These are phyloP conservation scores for Lampropteryx suffumata DNA, from an alignment of 2,888 invertebrate species.

Conservation along the genomic window DNA sequence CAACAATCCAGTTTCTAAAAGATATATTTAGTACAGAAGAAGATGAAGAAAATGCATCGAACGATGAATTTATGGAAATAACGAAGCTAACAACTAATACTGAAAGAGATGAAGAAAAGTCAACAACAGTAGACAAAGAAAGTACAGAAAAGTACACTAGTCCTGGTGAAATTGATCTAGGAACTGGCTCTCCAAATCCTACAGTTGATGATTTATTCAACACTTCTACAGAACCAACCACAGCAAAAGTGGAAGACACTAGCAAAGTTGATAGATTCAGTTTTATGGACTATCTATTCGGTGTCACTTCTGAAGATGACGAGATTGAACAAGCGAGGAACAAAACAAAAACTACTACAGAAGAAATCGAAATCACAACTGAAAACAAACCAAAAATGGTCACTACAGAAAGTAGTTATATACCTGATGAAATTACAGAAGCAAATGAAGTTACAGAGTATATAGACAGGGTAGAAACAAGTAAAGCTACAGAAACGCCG, in stretches of 20 bases:
- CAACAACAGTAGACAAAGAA: slow-evolving; percentile 42
- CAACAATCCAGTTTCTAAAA: slow-evolving; percentile 57
- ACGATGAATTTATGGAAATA: slow-evolving; percentile 50
- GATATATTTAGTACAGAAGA: slow-evolving; percentile 56
- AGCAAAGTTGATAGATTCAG: slow-evolving; percentile 46
- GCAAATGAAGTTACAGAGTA: slow-evolving; percentile 34
- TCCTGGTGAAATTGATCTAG: slow-evolving; percentile 72
- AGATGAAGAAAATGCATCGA: slow-evolving; percentile 36
- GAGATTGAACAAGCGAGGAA: slow-evolving; percentile 33
- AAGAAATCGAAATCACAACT: slow-evolving; percentile 48
- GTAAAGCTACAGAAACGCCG: slow-evolving; percentile 35
- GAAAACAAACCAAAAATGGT: slow-evolving; percentile 49
- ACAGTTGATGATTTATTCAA: slow-evolving; percentile 58
- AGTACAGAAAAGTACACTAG: slow-evolving; percentile 45
- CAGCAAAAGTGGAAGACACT: slow-evolving; percentile 39
- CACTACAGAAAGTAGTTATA: slow-evolving; percentile 62
- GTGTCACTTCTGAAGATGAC: slow-evolving; percentile 57
- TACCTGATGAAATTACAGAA: slow-evolving; percentile 73
- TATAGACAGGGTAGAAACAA: slow-evolving; percentile 35
- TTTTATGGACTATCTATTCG: slow-evolving; percentile 73
- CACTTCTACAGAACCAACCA: slow-evolving; percentile 58
- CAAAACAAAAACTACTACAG: slow-evolving; percentile 39
- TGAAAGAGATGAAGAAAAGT: slow-evolving; percentile 33
- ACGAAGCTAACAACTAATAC: slow-evolving; percentile 48
- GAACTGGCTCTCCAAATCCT: slow-evolving; percentile 65